Conservation (phyloP, 2,888 invertebrate species). For the Crioceris asparagi region DNA sequence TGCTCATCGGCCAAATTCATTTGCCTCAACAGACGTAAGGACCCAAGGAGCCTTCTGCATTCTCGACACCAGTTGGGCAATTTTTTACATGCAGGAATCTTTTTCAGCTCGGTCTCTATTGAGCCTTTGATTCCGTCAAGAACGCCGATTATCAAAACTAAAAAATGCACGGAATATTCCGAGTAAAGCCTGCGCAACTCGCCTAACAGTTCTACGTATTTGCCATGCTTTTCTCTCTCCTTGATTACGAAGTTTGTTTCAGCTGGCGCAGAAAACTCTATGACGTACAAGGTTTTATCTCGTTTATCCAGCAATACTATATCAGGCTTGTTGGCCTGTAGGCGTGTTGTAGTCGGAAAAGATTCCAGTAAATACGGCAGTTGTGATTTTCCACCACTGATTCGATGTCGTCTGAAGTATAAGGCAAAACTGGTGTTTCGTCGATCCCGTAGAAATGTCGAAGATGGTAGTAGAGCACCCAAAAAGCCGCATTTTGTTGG, state of each 20-base stretch:
- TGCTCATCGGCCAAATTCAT: no score
- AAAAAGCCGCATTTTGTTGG: slow-evolving; percentile 2
- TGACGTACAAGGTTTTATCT: slow-evolving; percentile 5
- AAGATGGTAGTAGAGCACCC: slow-evolving; percentile 1
- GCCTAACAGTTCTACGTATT: not conserved
- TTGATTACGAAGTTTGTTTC: not conserved
- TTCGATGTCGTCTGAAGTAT: slow-evolving; percentile 6
- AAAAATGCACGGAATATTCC: not conserved
- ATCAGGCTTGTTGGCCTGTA: slow-evolving; percentile 3
- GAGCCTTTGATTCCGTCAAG: not conserved
- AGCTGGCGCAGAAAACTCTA: not conserved
- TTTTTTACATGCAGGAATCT: no score
- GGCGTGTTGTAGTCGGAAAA: slow-evolving; percentile 1
- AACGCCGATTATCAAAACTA: not conserved
- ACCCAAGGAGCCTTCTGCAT: no score
- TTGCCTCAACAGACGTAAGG: no score
- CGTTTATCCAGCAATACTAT: slow-evolving; percentile 1
- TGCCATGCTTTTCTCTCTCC: not conserved
- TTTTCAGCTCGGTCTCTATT: no score
- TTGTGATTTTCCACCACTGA: slow-evolving; percentile 4
- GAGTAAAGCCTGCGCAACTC: not conserved
- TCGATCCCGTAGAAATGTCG: not conserved
- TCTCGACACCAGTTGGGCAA: no score
- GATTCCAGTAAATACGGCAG: slow-evolving; percentile 3
- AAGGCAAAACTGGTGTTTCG: slow-evolving; percentile 1